Evolutionary conservation across 64 coral and sea anemone genomes (phyloP).

Genomic region (Actinia tenebrosa): DNA sequence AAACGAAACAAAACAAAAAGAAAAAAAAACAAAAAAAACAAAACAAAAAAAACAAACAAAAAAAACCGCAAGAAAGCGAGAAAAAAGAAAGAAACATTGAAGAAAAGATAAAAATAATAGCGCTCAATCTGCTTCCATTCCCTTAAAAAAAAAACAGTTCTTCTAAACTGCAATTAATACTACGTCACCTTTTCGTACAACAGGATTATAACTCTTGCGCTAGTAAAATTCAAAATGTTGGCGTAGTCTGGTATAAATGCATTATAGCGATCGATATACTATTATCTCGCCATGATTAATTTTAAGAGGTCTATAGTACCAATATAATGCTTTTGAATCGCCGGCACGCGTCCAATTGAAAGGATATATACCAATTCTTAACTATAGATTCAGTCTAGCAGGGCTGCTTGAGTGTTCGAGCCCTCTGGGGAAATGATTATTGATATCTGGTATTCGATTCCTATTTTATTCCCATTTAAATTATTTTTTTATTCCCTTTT

Average conservation of each 20-base stretch:
- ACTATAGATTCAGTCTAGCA: not conserved
- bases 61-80: too few species aligned
- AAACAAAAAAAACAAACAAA: too few species aligned
- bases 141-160: too few species aligned
- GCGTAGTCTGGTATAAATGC: not conserved
- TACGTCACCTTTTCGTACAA: too few species aligned
- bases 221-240: too few species aligned
- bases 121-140: too few species aligned
- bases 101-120: too few species aligned
- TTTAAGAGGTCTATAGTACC: not conserved
- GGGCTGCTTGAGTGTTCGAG: not conserved
- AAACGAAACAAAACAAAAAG: too few species aligned
- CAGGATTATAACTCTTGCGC: too few species aligned
- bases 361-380: not conserved
- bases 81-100: too few species aligned
- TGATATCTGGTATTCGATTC: not conserved
- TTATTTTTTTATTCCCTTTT: not conserved
- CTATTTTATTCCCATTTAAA: not conserved
- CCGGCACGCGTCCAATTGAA: not conserved
- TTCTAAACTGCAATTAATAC: too few species aligned
- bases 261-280: not conserved
- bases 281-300: not conserved
- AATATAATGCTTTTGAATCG: not conserved
- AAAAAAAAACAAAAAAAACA: too few species aligned
- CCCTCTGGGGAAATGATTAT: not conserved